Conservation (phyloP, 2,113 vertebrate species). For the Ammodytes dubius region DNA sequence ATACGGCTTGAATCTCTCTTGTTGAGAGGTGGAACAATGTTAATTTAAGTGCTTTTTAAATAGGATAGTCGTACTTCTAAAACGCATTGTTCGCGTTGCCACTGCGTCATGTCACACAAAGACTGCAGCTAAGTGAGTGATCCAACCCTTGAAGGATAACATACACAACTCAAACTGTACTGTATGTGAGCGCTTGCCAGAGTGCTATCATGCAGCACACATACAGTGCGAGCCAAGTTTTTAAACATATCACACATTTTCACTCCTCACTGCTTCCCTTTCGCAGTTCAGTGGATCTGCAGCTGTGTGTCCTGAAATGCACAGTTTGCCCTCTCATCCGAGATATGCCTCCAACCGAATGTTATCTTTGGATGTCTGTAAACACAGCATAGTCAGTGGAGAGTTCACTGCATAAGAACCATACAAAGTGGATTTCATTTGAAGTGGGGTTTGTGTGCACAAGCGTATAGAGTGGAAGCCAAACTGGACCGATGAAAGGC, state of each 20-base stretch:
- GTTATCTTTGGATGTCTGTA: conserved; percentile 54
- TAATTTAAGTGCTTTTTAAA: neutral
- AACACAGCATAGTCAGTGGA: conserved; percentile 43
- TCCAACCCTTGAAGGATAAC: conserved; percentile 13
- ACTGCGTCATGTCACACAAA: conserved; percentile 1
- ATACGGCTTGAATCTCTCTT: neutral
- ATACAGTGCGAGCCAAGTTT: conserved; percentile 36
- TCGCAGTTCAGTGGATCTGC: conserved; percentile 64
- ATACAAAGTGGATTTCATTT: conserved; percentile 18
- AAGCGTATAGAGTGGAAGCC: neutral
- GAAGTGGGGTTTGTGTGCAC: neutral
- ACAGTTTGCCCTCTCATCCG: conserved; percentile 59
- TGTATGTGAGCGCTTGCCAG: neutral
- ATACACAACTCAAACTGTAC: conserved; percentile 8
- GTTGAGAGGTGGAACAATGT: neutral
- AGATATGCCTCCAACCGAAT: conserved; percentile 54
- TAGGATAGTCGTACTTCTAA: neutral
- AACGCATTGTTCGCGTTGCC: neutral
- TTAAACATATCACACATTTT: conserved; percentile 66
- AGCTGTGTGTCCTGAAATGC: conserved; percentile 71
- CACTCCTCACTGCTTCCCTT: conserved; percentile 53
- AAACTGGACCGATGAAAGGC: conserved; percentile 3
- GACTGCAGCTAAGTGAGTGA: conserved; percentile 13
- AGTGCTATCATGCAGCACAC: conserved; percentile 16
- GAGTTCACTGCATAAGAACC: conserved; percentile 19